Evolutionary conservation across 2,888 invertebrate species (phyloP).

Genomic region (Cyaniris semiargus): DNA sequence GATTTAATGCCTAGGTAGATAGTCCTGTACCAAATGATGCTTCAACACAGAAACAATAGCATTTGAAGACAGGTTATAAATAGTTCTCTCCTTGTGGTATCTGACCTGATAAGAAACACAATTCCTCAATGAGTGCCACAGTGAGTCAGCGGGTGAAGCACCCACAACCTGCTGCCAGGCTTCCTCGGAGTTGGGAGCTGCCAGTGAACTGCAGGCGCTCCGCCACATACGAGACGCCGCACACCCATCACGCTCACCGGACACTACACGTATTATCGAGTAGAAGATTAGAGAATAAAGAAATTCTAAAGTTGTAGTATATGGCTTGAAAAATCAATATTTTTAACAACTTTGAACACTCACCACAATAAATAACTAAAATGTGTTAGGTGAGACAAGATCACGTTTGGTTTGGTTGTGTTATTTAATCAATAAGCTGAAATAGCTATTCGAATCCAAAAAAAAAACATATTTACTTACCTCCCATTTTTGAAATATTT

Average conservation of each 20-base stretch:
- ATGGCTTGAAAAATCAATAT: slow-evolving; percentile 17
- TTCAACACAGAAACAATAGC: neutral
- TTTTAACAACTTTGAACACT: neutral
- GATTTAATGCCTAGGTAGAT: no score
- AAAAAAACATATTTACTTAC: slow-evolving; percentile 16
- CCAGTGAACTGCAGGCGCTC: slow-evolving; percentile 59
- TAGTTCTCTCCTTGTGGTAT: neutral
- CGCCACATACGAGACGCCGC: slow-evolving; percentile 68
- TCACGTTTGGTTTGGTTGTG: neutral
- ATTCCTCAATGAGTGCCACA: slow-evolving; percentile 71
- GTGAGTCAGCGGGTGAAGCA: slow-evolving; percentile 55
- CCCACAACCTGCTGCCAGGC: slow-evolving; percentile 62
- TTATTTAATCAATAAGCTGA: neutral
- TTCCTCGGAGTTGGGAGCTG: slow-evolving; percentile 56
- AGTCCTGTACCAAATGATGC: neutral
- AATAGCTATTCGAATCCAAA: neutral
- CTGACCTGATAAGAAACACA: slow-evolving; percentile 70
- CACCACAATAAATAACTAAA: neutral
- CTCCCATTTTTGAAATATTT: slow-evolving; percentile 9
- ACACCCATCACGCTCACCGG: slow-evolving; percentile 57
- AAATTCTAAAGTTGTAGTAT: neutral
- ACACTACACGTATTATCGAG: slow-evolving; percentile 23
- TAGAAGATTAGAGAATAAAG: neutral
- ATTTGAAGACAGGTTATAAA: neutral
- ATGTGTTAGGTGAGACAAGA: neutral